Evolutionary conservation across 2,888 invertebrate species (phyloP), one percentile per base, ranked within the genome.

Genomic region (Muscina levida): DNA sequence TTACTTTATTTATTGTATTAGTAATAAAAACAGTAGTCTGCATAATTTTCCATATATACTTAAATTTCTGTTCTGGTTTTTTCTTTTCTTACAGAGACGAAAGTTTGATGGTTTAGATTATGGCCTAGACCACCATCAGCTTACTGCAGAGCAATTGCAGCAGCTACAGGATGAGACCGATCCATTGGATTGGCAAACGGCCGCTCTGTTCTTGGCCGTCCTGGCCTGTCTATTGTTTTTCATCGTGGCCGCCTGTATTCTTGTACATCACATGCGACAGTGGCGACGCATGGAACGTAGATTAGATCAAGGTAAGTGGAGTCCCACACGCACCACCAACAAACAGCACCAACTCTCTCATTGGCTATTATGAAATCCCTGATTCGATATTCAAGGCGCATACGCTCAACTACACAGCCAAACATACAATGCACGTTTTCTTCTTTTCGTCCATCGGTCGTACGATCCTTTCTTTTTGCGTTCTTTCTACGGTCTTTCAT

Each of bases 151-250:
- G 79, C 88, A 89, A 81, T 84, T 87, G 84, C 87, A 89, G 80
- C 88, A 86, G 80, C 82, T 87, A 83, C 87, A 88, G 71, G 88
- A 86, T 84, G 88, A 87, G 89, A 91, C 86, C 89, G 91, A 87
- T 82, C 85, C 86, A 90, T 92, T 86, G 94, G 95, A 95, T 90
- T 93, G 95, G 93, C 95, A 95, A 87, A 93, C 94, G 74, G 92
- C 94, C 65, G 94, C 94, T 73, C 92, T 96, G 86, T 93, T 94
- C 79, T 90, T 95, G 84, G 95, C 95, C 65, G 94, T 94, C 44
- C 93, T 94, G 88, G 94, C 95, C 82, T 96, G 95, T 91, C 92
- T 95, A 77, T 92, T 95, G 87, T 96, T 96, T 92, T 95, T 96
- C 92, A 91, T 95, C 85, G 94, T 94, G 83, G 95, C 95, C 88